These are phyloP conservation scores for Sus cebifrons DNA, from an alignment of 2,797 vertebrate genomes.

Conservation along the genomic window DNA sequence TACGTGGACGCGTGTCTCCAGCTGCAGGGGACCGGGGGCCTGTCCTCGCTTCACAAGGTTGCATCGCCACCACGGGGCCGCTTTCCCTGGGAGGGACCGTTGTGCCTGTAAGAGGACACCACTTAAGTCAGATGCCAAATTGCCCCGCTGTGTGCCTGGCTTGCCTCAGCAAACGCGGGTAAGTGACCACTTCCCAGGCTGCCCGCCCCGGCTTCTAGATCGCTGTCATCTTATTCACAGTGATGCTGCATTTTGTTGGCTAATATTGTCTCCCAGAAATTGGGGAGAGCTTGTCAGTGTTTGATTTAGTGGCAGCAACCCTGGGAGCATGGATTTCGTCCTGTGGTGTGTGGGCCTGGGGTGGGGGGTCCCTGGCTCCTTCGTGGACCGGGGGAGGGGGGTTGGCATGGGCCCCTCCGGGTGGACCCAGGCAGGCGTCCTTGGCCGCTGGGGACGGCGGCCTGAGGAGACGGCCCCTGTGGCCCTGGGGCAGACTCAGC, in stretches of 20 bases:
- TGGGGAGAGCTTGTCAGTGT: slow-evolving; percentile 87
- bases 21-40: accelerated
- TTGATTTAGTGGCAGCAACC: slow-evolving; percentile 84
- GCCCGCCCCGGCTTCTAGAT: slow-evolving; percentile 87
- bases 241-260: slow-evolving; percentile 87
- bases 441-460: neutral
- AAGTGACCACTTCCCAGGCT: slow-evolving; percentile 86
- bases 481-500: neutral
- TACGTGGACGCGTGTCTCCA: neutral
- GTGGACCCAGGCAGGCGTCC: neutral
- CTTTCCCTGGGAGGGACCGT: neutral
- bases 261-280: slow-evolving; percentile 89
- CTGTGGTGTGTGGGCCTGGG: slow-evolving; percentile 77
- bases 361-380: neutral
- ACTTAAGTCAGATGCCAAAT: neutral
- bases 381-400: neutral
- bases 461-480: neutral
- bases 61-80: accelerated
- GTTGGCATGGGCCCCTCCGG: accelerated
- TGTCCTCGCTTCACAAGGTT: accelerated
- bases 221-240: slow-evolving; percentile 89
- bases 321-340: neutral
- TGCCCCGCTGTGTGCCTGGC: slow-evolving; percentile 79
- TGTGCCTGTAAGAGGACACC: slow-evolving; percentile 81
- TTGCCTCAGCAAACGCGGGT: slow-evolving; percentile 85